phyloP scores from a whole-genome alignment of 2,888 invertebrate genomes.

The Aleiodes testaceus region DNA sequence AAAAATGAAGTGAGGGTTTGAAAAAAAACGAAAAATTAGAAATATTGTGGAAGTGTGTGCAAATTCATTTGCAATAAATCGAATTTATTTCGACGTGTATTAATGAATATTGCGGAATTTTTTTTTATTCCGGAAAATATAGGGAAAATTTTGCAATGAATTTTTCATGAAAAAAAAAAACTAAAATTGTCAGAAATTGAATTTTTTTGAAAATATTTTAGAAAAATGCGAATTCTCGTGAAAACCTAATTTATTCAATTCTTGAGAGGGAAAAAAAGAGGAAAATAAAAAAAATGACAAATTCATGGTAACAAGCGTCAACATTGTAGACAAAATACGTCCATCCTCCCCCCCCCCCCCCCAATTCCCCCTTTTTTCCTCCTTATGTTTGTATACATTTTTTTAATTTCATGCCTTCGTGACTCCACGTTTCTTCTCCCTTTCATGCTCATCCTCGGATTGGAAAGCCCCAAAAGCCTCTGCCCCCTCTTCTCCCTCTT shows the following conservation, averaged over 20 bases:
- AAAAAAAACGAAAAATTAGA: slow-evolving; percentile 3
- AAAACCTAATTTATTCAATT: too few relatives aligned
- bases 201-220: too few relatives aligned
- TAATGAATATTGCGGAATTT: too few relatives aligned
- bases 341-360: background rate
- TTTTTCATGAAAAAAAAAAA: too few relatives aligned
- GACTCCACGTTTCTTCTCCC: slow-evolving; percentile 34
- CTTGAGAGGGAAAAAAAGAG: background rate
- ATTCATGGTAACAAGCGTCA: background rate
- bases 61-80: too few relatives aligned
- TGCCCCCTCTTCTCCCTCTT: background rate
- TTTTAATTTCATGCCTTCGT: slow-evolving; percentile 55
- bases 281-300: background rate
- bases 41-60: background rate
- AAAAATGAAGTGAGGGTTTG: background rate
- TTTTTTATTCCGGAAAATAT: background rate
- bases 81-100: too few relatives aligned
- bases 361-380: too few relatives aligned
- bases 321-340: background rate
- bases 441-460: background rate
- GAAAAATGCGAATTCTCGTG: too few relatives aligned
- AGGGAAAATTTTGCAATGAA: too few relatives aligned
- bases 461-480: slow-evolving; percentile 10
- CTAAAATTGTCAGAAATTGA: too few relatives aligned
- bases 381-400: slow-evolving; percentile 40